Percentiles rank a stretch among this genome's conserved stretches.
Conservation (phyloP, 2,113 vertebrate genomes). For the Reinhardtius hippoglossoides region DNA sequence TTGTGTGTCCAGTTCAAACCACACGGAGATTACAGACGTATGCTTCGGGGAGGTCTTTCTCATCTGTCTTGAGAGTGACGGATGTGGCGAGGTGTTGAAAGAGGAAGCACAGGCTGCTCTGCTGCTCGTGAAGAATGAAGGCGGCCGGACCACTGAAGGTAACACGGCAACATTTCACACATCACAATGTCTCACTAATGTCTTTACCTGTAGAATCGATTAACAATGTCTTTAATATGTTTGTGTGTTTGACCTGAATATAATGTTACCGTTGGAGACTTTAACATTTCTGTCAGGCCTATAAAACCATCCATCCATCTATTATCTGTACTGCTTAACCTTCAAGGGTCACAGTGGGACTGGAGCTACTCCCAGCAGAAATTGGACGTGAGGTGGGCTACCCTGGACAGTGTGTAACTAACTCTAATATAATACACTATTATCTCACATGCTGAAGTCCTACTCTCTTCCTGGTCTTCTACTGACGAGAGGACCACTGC, state of each 20-base stretch:
- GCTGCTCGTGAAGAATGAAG: constrained; percentile 42
- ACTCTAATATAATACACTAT: no score
- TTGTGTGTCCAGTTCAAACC: constrained; percentile 33
- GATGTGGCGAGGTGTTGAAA: constrained; percentile 64
- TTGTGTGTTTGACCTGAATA: not conserved
- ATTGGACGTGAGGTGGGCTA: no score
- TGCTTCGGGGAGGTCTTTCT: not conserved
- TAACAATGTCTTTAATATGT: not conserved
- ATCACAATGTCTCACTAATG: not conserved
- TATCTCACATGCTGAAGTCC: not conserved
- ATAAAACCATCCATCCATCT: no score
- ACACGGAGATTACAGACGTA: not conserved
- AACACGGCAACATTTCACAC: constrained; percentile 4
- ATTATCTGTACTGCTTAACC: no score
- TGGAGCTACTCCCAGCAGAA: no score
- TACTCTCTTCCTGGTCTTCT: not conserved
- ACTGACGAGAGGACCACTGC: not conserved
- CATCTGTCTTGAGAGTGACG: not conserved
- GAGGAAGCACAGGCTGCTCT: constrained; percentile 51
- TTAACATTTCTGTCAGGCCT: no score
- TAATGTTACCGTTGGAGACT: not conserved
- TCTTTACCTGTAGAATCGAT: not conserved
- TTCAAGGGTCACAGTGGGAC: no score
- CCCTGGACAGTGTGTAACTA: no score
- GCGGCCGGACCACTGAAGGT: constrained; percentile 52